Percentiles rank a stretch among this genome's conserved stretches.
Conservation (phyloP, 1,140 invertebrate species). For the Sinella curviseta region DNA sequence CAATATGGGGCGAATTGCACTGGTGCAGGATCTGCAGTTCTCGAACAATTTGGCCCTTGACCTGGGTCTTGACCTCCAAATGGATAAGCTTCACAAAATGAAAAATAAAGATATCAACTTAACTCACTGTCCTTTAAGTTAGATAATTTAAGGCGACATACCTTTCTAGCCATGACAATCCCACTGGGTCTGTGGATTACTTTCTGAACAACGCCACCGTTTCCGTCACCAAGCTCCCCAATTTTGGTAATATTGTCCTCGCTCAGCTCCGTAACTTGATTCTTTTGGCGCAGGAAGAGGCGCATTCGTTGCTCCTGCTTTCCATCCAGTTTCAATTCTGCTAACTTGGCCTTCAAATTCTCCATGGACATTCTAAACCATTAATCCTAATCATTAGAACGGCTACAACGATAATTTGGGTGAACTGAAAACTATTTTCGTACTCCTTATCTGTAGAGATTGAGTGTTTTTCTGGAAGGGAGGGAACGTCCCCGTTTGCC, state of each 20-base stretch:
- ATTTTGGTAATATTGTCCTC: slow-evolving; percentile 97
- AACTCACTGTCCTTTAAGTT: no score
- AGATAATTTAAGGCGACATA: no score
- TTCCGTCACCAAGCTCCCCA: slow-evolving; percentile 93
- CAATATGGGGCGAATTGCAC: slow-evolving; percentile 99
- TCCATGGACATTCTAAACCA: slow-evolving; percentile 74
- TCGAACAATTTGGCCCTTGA: slow-evolving; percentile 97
- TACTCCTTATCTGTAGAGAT: no score
- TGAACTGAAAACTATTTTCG: no score
- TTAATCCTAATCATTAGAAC: no score
- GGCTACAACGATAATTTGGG: slow-evolving; percentile 28
- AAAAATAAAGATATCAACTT: no score
- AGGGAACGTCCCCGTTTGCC: no score
- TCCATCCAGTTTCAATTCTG: slow-evolving; percentile 90
- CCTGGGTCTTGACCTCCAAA: slow-evolving; percentile 96
- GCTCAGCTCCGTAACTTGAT: slow-evolving; percentile 84
- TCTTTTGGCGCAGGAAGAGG: slow-evolving; percentile 90
- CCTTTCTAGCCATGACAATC: slow-evolving; percentile 96
- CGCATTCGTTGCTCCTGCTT: slow-evolving; percentile 87
- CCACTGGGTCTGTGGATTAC: slow-evolving; percentile 89
- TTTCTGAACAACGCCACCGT: slow-evolving; percentile 98
- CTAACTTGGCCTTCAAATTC: slow-evolving; percentile 80
- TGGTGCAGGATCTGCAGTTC: slow-evolving; percentile 98
- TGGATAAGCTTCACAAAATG: no score
- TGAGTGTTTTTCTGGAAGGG: no score